Base-by-base conservation (phyloP, 2,113 vertebrate genomes). In the Actenoides lindsayi region DNA sequence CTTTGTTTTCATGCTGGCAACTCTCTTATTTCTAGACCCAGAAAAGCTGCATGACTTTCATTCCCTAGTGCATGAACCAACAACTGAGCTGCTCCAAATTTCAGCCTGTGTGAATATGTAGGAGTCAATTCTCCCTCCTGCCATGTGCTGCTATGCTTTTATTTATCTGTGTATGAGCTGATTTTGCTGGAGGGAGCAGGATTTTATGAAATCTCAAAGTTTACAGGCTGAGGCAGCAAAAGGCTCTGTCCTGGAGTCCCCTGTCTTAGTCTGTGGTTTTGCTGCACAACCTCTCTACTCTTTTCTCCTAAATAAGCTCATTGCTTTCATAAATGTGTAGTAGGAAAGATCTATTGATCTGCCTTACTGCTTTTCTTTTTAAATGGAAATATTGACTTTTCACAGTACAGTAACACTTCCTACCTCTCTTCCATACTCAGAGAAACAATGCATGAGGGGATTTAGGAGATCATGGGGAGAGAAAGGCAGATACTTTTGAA, bases 361-460 rank as follows among this genome's bases (percentile, higher is more conserved):
- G 21, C 18, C 24, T 51, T 57, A 42, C 20, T 21, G 10, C 8
- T 70, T 68, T 70, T 33, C 11, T 60, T 87, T 83, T 87, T 33
- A 48, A 59, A 84, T 42, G 37, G 81, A 87, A 85, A 83, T 69
- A 83, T 4, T 96, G 54, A 59, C 31, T 91, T 96, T 95, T 95
- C 28, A 46, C 48, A 39, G 46, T 39, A 84, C 90, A 94, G 53
- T 75, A 28, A 4, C 33, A 57, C 25, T 87, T 82, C 68, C n/a
- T 77, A 39, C 24, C 33, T 82, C 67, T 20, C 3, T 85, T 91
- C 54, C n/a, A 54, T 37, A 27, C 21, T 69, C 39, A 70, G 48
- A 57, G 37, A 62, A 62, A 60, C 39, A 67, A 87, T 17, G 19
- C 14, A 33, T 35, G 31, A 51, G 37, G 62, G n/a, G 25, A 11